Evolutionary conservation across 2,888 invertebrate genomes (phyloP), one percentile per base, ranked within the genome.

Genomic region (Diarsia mendica): DNA sequence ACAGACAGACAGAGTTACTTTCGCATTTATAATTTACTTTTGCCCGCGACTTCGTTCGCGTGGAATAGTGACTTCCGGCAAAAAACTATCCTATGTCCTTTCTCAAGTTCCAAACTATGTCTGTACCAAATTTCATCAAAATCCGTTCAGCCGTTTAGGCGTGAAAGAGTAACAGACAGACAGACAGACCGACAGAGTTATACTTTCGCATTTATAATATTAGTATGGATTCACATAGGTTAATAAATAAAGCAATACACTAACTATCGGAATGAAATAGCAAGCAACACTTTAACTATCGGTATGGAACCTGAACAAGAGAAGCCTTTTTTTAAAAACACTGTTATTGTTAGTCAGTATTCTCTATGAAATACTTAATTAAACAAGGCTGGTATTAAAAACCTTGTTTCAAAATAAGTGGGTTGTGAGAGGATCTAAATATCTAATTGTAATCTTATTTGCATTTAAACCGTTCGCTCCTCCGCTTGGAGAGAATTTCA

Each of bases 371-470:
- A 87, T 88, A 88, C 82, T 88, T 88, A 89, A 91, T 91, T 86
- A 91, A 90, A 89, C 89, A 90, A 87, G 85, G 72, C 84, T 79
- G 76, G 87, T 90, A 89, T 91, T 91, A 91, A 91, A 89, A 89
- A 89, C 87, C 90, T 91, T 89, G 89, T 89, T 91, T 88, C 83
- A 83, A 89, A 90, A 91, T 91, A 90, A 90, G 88, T 88, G 89
- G 89, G 86, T 89, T 90, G 88, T 87, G 89, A 89, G 86, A 88
- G 90, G 89, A 89, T 91, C 90, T 91, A 91, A 93, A 93, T 93
- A 92, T 91, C 89, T 93, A 91, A 92, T 92, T 92, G 92, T 92
- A 91, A 93, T 91, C 91, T 91, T 90, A 93, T 93, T 93, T 92
- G 91, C 92, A 93, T 93, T 91, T 91, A 91, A 92, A 92, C 89